Evolutionary conservation across 2,113 vertebrate genomes (phyloP).

Genomic region (Nerophis ophidion): DNA sequence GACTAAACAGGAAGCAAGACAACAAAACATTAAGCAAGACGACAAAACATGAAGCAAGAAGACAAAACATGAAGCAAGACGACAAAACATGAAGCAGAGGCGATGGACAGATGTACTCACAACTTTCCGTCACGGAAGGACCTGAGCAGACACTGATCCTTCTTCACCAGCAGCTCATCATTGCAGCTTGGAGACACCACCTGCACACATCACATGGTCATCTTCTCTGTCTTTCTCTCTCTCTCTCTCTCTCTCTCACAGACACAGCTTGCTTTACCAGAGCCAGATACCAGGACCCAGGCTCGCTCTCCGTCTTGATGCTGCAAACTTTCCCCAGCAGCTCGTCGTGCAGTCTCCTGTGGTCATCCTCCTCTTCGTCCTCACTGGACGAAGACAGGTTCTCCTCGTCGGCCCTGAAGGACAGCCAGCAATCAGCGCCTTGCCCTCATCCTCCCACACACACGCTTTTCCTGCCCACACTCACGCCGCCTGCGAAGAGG

Average conservation of each 20-base stretch:
- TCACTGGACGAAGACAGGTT: constrained; percentile 91
- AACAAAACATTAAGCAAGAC: no score
- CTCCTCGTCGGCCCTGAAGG: constrained; percentile 86
- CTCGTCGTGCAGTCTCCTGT: constrained; percentile 81
- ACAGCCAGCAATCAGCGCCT: background rate
- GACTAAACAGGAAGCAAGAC: no score
- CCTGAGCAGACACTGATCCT: constrained; percentile 93
- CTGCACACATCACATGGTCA: constrained; percentile 54
- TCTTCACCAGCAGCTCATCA: constrained; percentile 90
- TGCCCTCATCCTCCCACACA: no score
- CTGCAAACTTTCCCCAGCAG: constrained; percentile 88
- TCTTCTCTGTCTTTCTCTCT: no score
- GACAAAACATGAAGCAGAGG: background rate
- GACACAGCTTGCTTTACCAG: constrained; percentile 73
- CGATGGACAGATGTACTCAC: constrained; percentile 72
- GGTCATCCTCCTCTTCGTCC: constrained; percentile 90
- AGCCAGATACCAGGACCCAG: constrained; percentile 79
- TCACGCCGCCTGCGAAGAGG: constrained; percentile 86
- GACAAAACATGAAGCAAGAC: no score
- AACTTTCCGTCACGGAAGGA: constrained; percentile 95
- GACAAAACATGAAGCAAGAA: no score
- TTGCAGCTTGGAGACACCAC: constrained; percentile 94
- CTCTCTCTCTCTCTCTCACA: background rate
- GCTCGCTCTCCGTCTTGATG: constrained; percentile 59
- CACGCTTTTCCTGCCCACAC: constrained; percentile 24